Evolutionary conservation across 2,113 vertebrate genomes (phyloP).

Genomic region (Notarius quadriscutis): DNA sequence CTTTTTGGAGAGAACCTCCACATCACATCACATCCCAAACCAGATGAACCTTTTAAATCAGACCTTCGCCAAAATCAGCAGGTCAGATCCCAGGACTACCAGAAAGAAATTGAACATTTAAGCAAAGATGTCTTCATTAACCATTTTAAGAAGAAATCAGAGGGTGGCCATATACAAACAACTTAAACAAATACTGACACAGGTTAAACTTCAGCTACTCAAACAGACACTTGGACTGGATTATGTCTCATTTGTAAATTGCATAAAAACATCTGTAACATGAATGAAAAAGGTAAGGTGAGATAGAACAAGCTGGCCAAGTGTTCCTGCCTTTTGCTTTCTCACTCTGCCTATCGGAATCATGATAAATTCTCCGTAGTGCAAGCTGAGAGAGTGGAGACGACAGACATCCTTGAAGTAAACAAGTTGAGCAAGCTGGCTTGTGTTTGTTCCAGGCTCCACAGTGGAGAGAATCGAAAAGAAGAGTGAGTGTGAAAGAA

Average conservation of each 20-base stretch:
- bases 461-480: background rate
- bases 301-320: background rate
- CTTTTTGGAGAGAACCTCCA: background rate
- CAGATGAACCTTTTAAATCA: background rate
- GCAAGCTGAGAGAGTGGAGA: background rate
- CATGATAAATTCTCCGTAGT: background rate
- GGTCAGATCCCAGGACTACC: background rate
- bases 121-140: background rate
- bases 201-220: background rate
- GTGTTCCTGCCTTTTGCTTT: background rate
- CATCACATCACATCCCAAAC: background rate
- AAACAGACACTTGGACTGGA: background rate
- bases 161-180: background rate
- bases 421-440: background rate
- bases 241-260: background rate
- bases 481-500: constrained; percentile 5
- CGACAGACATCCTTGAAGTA: constrained; percentile 9
- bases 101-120: background rate
- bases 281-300: background rate
- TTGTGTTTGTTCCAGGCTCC: constrained; percentile 16
- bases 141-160: background rate
- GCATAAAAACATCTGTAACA: background rate
- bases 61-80: background rate
- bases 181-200: background rate
- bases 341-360: background rate